Evolutionary conservation across 2,113 vertebrate species (phyloP).

Genomic region (Tiliqua scincoides): DNA sequence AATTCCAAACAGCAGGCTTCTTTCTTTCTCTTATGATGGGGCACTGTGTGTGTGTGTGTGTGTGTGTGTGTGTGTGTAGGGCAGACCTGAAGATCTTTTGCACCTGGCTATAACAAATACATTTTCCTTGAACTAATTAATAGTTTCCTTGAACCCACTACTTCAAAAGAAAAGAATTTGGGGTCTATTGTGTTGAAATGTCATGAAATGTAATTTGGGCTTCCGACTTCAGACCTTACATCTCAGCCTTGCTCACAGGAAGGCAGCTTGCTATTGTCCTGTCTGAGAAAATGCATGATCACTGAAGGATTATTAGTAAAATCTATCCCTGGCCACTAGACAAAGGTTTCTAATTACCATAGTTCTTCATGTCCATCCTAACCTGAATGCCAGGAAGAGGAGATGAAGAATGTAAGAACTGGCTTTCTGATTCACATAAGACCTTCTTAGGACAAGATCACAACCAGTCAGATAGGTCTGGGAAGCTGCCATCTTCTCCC

Average conservation of each 20-base stretch:
- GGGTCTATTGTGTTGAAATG: neutral
- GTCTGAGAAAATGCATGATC: neutral
- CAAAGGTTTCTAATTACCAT: neutral
- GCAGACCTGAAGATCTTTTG: neutral
- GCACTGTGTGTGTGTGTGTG: neutral
- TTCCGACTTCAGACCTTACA: neutral
- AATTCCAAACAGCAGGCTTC: neutral
- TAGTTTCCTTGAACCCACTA: neutral
- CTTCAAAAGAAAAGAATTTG: neutral
- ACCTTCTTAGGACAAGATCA: too few relatives aligned
- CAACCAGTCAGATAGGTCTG: too few relatives aligned
- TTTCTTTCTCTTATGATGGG: neutral
- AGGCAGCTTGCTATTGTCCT: neutral
- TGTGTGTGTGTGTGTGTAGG: neutral
- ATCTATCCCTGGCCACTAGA: neutral
- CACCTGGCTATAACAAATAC: neutral
- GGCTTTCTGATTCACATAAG: too few relatives aligned
- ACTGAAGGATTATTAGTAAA: neutral
- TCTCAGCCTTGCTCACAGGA: neutral
- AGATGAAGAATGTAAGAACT: too few relatives aligned
- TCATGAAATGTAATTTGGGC: neutral
- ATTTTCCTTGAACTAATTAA: neutral
- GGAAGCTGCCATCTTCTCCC: too few relatives aligned
- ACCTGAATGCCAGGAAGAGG: neutral
- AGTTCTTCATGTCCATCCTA: too few relatives aligned